Evolutionary conservation across 1,140 invertebrate genomes (phyloP), one percentile per base, ranked within the genome.

Genomic region (Potamilus streckersoni): DNA sequence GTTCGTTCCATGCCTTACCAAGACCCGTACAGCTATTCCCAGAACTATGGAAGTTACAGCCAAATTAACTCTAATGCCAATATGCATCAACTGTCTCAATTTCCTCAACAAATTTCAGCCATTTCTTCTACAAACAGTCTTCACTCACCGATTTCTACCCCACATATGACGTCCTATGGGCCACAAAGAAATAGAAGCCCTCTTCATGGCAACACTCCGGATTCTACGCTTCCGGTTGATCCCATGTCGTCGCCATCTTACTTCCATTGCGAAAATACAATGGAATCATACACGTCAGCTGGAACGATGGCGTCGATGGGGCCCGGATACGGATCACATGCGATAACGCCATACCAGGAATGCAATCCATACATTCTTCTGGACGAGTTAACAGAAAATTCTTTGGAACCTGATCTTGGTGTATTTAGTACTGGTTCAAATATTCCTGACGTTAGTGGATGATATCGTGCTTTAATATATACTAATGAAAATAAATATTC

Each of bases 211-310:
- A 71, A 75, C 55, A 81, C 81, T 1, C 70, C 77, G 1, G 76
- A 79, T n/a, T 73, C 79, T 20, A 80, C 79, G 38, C 78, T 84
- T 20, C 83, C 80, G 20, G 67, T 79, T 59, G 83, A 82, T 66
- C 76, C 81, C 68, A 80, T 84, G 68, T 80, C 83, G 63, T 82
- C 81, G 64, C 79, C 82, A 71, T 79, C 79, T 67, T 83, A 76
- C 59, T 75, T 83, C 75, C 77, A 78, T 16, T 80, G 79, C 80
- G 81, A 83, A 69, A 80, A 75, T 58, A 77, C 49, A 15, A 67
- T 75, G 55, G 79, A 78, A 3, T 71, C 67, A 17, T 78, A 73
- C 63, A 76, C 55, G 16, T 76, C 67, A 31, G 38, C 38, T 49
- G 38, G 38, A 49, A 49, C 38, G 38, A 49, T 49, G 38, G 38